These are phyloP conservation scores for Drosophila merina DNA, from an alignment of 2,888 invertebrate genomes.

Conservation along the genomic window DNA sequence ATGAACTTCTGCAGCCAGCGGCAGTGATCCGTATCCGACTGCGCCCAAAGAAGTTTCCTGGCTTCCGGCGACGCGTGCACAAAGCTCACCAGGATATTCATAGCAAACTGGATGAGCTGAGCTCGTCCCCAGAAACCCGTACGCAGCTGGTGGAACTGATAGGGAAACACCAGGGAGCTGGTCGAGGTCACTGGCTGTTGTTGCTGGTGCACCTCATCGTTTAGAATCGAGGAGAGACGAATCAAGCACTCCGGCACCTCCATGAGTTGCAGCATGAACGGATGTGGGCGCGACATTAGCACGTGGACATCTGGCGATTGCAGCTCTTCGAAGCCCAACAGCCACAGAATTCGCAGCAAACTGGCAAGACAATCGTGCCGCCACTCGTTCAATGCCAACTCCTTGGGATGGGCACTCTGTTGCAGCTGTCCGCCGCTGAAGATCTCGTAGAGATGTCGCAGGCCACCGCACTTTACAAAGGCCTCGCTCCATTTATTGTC, in stretches of 20 bases:
- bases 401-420: conserved; percentile 89
- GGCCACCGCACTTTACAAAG: conserved; percentile 94
- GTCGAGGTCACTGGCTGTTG: conserved; percentile 49
- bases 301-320: conserved; percentile 85
- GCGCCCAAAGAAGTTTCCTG: conserved; percentile 88
- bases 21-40: conserved; percentile 88
- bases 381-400: conserved; percentile 88
- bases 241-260: conserved; percentile 92
- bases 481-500: conserved; percentile 88
- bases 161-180: conserved; percentile 68
- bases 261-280: conserved; percentile 91
- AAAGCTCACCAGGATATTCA: conserved; percentile 96
- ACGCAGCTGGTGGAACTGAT: conserved; percentile 89
- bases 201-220: conserved; percentile 90
- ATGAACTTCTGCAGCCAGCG: conserved; percentile 94
- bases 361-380: conserved; percentile 96
- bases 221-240: conserved; percentile 93
- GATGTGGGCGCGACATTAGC: conserved; percentile 87
- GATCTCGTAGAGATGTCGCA: conserved; percentile 94
- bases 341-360: conserved; percentile 92
- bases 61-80: conserved; percentile 94
- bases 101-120: conserved; percentile 95
- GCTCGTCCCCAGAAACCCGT: conserved; percentile 97
- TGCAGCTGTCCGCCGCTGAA: conserved; percentile 94
- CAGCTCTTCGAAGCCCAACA: conserved; percentile 89